phyloP scores from a whole-genome alignment of 2,888 invertebrate species.

The Ganaspis brasiliensis region DNA sequence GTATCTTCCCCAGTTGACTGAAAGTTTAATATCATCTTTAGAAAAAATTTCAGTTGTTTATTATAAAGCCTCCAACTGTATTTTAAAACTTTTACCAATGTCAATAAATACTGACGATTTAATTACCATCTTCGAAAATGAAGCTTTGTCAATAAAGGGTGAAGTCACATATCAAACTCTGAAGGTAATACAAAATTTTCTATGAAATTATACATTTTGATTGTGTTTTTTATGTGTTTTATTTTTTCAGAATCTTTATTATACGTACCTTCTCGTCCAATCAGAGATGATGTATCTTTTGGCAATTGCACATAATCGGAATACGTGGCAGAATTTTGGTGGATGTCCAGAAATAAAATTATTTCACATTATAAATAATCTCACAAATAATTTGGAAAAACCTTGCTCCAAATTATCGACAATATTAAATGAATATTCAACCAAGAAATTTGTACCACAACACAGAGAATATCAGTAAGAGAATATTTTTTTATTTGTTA shows the following conservation, averaged over 20 bases:
- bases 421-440: slow-evolving; percentile 66
- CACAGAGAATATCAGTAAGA: slow-evolving; percentile 64
- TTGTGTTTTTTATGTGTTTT: no score
- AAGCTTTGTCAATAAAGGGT: slow-evolving; percentile 62
- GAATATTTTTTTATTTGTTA: slow-evolving; percentile 9
- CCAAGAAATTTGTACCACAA: slow-evolving; percentile 62
- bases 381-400: slow-evolving; percentile 59
- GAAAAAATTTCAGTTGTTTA: slow-evolving; percentile 65
- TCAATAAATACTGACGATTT: slow-evolving; percentile 52
- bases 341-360: slow-evolving; percentile 65
- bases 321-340: slow-evolving; percentile 54
- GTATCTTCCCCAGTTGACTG: slow-evolving; percentile 68
- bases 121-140: slow-evolving; percentile 64
- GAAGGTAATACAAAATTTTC: slow-evolving; percentile 61
- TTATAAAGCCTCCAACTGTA: slow-evolving; percentile 64
- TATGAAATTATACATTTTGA: slow-evolving; percentile 35
- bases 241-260: slow-evolving; percentile 72
- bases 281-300: slow-evolving; percentile 75
- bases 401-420: slow-evolving; percentile 63
- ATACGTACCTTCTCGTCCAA: slow-evolving; percentile 74
- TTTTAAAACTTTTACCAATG: slow-evolving; percentile 66
- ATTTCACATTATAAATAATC: slow-evolving; percentile 58
- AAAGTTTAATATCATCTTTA: slow-evolving; percentile 67
- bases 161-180: slow-evolving; percentile 72
- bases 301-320: slow-evolving; percentile 67